Evolutionary conservation across 2,113 vertebrate species (phyloP).

Genomic region (Callipepla squamata): DNA sequence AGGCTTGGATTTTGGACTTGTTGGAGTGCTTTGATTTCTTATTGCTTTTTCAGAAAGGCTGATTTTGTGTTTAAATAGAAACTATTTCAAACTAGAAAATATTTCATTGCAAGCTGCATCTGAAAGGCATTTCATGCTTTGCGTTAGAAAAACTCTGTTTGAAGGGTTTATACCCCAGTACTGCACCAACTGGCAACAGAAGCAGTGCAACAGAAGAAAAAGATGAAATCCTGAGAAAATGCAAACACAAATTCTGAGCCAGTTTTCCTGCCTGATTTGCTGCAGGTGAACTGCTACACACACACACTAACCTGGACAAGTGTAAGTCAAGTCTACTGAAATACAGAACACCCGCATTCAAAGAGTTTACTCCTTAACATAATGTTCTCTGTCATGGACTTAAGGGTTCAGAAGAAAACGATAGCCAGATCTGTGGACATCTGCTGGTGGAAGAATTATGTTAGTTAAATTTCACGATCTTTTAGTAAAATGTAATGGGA

Average conservation of each 20-base stretch:
- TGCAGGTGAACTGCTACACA: not conserved
- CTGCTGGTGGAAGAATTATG: not conserved
- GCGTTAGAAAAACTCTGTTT: not conserved
- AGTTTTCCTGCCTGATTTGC: not conserved
- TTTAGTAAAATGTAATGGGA: not conserved
- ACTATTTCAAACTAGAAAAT: not conserved
- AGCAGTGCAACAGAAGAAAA: not conserved
- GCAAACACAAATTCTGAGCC: not conserved
- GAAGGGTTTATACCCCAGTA: not conserved
- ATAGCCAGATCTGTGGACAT: not conserved
- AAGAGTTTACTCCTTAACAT: not conserved
- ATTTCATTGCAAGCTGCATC: not conserved
- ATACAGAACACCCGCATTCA: not conserved
- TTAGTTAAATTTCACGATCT: not conserved
- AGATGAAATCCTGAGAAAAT: not conserved
- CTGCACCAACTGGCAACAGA: not conserved
- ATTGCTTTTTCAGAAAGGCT: not conserved
- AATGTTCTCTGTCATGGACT: not conserved
- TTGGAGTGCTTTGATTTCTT: not conserved
- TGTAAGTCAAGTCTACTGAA: not conserved
- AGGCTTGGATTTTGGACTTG: not conserved
- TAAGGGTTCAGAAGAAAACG: not conserved
- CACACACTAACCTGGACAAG: rapidly evolving
- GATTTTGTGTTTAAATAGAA: not conserved
- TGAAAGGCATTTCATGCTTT: not conserved